Conservation (phyloP, 2,888 invertebrate species). For the Lampropteryx suffumata region DNA sequence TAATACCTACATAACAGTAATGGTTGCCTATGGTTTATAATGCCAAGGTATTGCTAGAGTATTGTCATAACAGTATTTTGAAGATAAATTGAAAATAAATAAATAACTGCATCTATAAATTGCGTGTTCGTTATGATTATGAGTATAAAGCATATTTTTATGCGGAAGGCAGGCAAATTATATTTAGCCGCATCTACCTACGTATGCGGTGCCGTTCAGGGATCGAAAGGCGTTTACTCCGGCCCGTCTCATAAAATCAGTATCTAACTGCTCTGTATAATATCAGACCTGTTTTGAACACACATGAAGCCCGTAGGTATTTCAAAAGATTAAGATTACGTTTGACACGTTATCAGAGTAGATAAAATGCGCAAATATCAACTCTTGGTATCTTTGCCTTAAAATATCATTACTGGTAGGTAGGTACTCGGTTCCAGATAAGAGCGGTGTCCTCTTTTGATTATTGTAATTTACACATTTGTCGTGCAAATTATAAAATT, state of each 20-base stretch:
- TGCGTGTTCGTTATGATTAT: constrained; percentile 26
- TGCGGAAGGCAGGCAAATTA: constrained; percentile 50
- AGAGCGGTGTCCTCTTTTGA: constrained; percentile 39
- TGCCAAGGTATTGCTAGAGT: background rate
- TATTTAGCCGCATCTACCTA: constrained; percentile 49
- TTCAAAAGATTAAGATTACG: constrained; percentile 60
- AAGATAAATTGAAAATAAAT: background rate
- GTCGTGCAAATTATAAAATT: constrained; percentile 46
- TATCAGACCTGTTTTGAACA: constrained; percentile 69
- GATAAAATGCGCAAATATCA: constrained; percentile 51
- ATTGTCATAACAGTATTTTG: no score
- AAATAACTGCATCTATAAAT: constrained; percentile 2
- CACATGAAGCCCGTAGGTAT: constrained; percentile 63
- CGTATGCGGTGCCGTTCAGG: constrained; percentile 40
- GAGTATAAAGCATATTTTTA: constrained; percentile 39
- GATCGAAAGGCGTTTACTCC: constrained; percentile 63
- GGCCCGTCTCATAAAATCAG: constrained; percentile 75
- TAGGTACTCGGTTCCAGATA: constrained; percentile 14
- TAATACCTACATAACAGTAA: no score
- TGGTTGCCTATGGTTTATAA: no score
- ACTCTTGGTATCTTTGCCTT: constrained; percentile 30
- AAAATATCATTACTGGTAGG: constrained; percentile 21
- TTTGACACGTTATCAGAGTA: constrained; percentile 65
- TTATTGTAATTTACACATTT: constrained; percentile 48
- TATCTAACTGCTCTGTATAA: constrained; percentile 70